Evolutionary conservation across 1,140 invertebrate species (phyloP).

Genomic region (Arctopsyche grandis): DNA sequence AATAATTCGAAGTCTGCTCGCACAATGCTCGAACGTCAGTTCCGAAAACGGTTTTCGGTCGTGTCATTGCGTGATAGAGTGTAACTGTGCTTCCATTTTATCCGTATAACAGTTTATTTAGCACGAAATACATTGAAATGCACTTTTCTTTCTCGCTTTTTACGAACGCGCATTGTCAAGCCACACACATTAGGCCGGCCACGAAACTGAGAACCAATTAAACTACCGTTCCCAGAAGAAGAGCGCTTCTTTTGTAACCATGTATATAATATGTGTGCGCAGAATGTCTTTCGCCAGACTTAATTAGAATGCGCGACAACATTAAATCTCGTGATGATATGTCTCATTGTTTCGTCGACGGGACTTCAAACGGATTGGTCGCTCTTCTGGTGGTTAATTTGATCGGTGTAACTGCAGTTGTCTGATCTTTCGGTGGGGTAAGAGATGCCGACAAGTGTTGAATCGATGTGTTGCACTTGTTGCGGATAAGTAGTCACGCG

Average conservation of each 20-base stretch:
- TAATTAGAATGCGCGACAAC: not conserved
- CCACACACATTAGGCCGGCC: not conserved
- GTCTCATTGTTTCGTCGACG: too few species aligned
- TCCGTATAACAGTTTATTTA: slow-evolving; percentile 40
- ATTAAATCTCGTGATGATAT: not conserved
- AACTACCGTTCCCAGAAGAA: slow-evolving; percentile 24
- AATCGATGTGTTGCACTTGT: too few species aligned
- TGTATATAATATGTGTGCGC: not conserved
- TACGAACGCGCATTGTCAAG: not conserved
- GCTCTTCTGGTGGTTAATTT: too few species aligned
- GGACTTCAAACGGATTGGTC: too few species aligned
- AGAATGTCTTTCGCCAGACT: slow-evolving; percentile 1
- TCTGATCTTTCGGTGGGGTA: too few species aligned
- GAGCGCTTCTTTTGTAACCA: not conserved
- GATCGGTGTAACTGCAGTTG: too few species aligned
- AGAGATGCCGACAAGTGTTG: too few species aligned
- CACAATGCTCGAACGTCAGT: not conserved
- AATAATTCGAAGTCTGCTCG: not conserved
- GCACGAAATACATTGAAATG: slow-evolving; percentile 46
- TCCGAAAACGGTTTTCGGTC: not conserved
- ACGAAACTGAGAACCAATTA: slow-evolving; percentile 13
- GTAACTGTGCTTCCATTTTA: slow-evolving; percentile 39
- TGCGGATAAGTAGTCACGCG: too few species aligned
- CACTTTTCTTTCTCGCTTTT: slow-evolving; percentile 13
- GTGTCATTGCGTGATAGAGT: slow-evolving; percentile 41